Percentiles rank a stretch among this genome's conserved stretches.
These are phyloP conservation scores for Saccostrea cuccullata DNA, from an alignment of 1,140 invertebrate species.

Conservation along the genomic window DNA sequence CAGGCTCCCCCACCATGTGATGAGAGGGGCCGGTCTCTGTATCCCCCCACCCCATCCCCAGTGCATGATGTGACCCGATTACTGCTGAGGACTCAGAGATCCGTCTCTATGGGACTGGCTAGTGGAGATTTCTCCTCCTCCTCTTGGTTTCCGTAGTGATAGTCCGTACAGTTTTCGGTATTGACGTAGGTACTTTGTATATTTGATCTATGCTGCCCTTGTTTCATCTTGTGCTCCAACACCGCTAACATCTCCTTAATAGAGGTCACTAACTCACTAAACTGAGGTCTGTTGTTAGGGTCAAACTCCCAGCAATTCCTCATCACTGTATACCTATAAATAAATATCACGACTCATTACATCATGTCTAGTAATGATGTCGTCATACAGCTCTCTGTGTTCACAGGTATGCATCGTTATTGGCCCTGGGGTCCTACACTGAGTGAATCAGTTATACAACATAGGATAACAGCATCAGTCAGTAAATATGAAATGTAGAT, in stretches of 20 bases:
- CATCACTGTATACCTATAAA: slow-evolving; percentile 89
- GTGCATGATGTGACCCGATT: not conserved
- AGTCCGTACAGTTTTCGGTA: slow-evolving; percentile 62
- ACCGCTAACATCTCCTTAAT: slow-evolving; percentile 83
- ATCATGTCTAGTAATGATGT: not conserved
- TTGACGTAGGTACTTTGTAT: slow-evolving; percentile 70
- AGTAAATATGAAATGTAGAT: not conserved
- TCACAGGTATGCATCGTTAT: not conserved
- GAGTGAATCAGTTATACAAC: not conserved
- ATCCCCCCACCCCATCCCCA: too few relatives aligned
- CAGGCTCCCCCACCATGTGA: too few relatives aligned
- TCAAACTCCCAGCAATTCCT: slow-evolving; percentile 89
- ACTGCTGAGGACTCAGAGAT: not conserved
- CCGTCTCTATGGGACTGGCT: slow-evolving; percentile 4
- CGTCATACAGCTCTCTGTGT: not conserved
- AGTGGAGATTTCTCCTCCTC: slow-evolving; percentile 32
- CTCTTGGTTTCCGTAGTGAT: slow-evolving; percentile 62
- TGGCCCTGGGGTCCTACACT: not conserved
- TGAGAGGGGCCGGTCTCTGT: not conserved
- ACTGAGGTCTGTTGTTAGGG: slow-evolving; percentile 87
- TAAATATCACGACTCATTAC: not conserved
- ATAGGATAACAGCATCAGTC: not conserved
- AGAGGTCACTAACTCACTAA: slow-evolving; percentile 85
- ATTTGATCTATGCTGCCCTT: slow-evolving; percentile 59
- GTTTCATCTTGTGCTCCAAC: slow-evolving; percentile 62